Evolutionary conservation across 2,113 vertebrate genomes (phyloP).

Genomic region (Clarias magur): DNA sequence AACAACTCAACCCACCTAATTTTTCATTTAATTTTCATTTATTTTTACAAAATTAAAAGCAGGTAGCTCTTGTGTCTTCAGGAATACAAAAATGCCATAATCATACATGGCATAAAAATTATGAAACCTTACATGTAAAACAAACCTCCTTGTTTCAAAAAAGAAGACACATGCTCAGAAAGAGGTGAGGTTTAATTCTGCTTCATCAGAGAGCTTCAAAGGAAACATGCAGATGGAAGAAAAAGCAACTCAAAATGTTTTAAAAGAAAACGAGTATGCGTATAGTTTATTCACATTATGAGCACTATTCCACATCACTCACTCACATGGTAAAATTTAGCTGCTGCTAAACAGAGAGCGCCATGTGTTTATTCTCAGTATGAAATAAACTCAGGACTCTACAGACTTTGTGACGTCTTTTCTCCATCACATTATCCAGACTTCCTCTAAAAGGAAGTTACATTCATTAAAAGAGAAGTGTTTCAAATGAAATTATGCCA

Average conservation of each 20-base stretch:
- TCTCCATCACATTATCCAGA: background rate
- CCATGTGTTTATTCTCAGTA: background rate
- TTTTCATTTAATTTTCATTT: background rate
- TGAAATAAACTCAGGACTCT: background rate
- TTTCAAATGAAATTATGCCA: conserved; percentile 14
- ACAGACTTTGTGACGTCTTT: background rate
- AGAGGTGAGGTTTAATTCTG: conserved; percentile 55
- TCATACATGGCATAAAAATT: background rate
- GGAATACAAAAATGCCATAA: background rate
- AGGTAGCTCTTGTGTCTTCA: too few species aligned
- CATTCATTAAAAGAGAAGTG: background rate
- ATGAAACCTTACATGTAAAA: background rate
- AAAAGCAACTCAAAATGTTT: conserved; percentile 59
- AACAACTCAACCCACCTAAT: background rate
- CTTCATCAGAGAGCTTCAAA: conserved; percentile 60
- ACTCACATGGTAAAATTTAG: background rate
- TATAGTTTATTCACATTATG: conserved; percentile 48
- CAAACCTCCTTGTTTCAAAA: conserved; percentile 49
- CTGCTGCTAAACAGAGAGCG: background rate
- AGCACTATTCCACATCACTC: background rate
- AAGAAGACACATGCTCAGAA: conserved; percentile 50
- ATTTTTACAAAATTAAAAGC: background rate
- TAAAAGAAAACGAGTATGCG: conserved; percentile 60
- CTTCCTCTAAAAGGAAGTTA: background rate
- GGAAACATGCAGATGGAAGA: conserved; percentile 50